These are phyloP conservation scores for Tetropium fuscum DNA, from an alignment of 2,888 invertebrate species.

Conservation along the genomic window DNA sequence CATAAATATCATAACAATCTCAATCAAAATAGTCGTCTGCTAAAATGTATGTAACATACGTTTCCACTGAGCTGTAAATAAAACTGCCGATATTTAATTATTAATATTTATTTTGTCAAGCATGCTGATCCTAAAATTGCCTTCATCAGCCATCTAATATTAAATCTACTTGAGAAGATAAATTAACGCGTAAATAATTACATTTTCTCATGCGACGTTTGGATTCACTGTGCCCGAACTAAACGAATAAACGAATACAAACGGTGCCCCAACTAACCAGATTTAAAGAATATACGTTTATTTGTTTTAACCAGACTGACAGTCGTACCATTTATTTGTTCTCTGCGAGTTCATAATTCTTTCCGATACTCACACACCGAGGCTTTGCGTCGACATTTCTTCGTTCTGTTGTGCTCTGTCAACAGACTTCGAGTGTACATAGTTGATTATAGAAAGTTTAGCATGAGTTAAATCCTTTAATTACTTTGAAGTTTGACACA, in stretches of 20 bases:
- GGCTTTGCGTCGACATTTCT: conserved; percentile 2
- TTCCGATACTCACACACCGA: conserved; percentile 5
- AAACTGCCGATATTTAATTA: no score
- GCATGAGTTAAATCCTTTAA: conserved; percentile 10
- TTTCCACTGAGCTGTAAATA: no score
- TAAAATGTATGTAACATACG: no score
- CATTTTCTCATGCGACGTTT: conserved; percentile 7
- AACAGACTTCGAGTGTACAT: conserved; percentile 4
- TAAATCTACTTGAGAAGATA: no score
- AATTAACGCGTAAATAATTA: conserved; percentile 12
- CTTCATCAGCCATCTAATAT: no score
- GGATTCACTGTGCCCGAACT: conserved; percentile 5
- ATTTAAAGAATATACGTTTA: conserved; percentile 26
- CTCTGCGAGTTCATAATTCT: conserved; percentile 24
- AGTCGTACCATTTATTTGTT: conserved; percentile 28
- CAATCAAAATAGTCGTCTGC: no score
- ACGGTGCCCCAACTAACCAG: conserved; percentile 15
- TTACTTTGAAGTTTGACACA: conserved; percentile 12
- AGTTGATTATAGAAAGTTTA: conserved; percentile 6
- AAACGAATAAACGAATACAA: conserved; percentile 21
- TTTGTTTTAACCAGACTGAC: conserved; percentile 24
- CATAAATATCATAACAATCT: no score
- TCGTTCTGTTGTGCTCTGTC: conserved; percentile 17
- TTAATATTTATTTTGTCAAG: no score
- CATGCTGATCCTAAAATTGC: no score